Evolutionary conservation across 2,113 vertebrate species (phyloP).

Genomic region (Lepidothrix coronata): DNA sequence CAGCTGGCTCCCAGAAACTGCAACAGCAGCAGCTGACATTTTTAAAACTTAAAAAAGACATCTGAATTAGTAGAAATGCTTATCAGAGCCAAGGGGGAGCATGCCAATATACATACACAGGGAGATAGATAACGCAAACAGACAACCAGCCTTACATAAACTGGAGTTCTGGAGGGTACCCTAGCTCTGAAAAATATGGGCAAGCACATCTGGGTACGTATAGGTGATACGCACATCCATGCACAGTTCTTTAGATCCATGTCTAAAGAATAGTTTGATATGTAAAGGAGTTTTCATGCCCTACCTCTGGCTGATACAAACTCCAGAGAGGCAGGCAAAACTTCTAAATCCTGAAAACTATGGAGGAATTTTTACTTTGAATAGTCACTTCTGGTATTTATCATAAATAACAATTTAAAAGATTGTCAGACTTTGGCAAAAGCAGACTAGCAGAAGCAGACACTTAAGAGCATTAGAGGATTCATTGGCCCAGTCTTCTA

Average conservation of each 20-base stretch:
- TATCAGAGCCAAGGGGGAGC: background rate
- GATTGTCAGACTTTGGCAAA: background rate
- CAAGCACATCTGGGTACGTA: accelerated
- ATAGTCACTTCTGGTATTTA: background rate
- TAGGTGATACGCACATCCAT: background rate
- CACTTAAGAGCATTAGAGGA: background rate
- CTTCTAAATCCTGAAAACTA: background rate
- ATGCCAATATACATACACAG: background rate
- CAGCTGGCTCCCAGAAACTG: background rate
- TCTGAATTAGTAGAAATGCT: background rate
- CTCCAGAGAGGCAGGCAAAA: background rate
- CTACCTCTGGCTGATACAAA: background rate
- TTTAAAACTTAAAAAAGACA: background rate
- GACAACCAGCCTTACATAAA: background rate
- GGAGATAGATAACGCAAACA: background rate
- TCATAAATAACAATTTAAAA: background rate
- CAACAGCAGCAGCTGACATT: background rate
- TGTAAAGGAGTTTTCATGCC: background rate
- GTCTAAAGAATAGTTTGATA: background rate
- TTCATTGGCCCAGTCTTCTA: background rate
- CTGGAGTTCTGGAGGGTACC: background rate
- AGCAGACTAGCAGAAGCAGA: background rate
- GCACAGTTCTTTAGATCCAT: background rate
- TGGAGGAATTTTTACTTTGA: background rate
- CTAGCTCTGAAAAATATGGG: background rate